Percentiles rank a stretch among this genome's conserved stretches.
Evolutionary conservation across 2,888 invertebrate species (phyloP).

Genomic region (Cephus nigrinus): DNA sequence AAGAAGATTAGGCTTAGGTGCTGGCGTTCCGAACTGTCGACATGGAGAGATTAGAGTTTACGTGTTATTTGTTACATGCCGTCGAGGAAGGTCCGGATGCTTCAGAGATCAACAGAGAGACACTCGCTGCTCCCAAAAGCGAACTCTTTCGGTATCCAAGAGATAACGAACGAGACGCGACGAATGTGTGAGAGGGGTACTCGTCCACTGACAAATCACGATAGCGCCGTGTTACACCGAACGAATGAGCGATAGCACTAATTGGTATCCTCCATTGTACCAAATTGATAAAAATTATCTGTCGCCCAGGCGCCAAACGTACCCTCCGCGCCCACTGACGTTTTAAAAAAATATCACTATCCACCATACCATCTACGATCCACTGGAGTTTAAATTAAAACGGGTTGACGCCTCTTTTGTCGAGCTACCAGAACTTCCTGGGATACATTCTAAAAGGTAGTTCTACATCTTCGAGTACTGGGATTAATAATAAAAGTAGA

Average conservation of each 20-base stretch:
- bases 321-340: slow-evolving; percentile 19
- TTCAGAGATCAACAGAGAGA: not conserved
- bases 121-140: not conserved
- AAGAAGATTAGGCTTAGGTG: not conserved
- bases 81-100: not conserved
- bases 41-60: not conserved
- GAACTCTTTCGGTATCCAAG: not conserved
- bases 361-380: not conserved
- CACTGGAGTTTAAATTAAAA: slow-evolving; percentile 3
- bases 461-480: not conserved
- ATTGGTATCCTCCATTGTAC: slow-evolving; percentile 25
- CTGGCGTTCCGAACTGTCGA: not conserved
- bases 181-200: not conserved
- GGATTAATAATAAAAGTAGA: not conserved
- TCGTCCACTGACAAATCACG: slow-evolving; percentile 1
- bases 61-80: not conserved
- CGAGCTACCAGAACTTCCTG: not conserved
- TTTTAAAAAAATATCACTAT: slow-evolving; percentile 4
- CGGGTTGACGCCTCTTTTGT: not conserved
- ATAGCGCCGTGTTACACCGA: not conserved
- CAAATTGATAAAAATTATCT: slow-evolving; percentile 33
- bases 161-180: not conserved
- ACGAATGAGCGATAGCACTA: slow-evolving; percentile 25
- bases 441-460: not conserved
- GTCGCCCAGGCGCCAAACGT: slow-evolving; percentile 28